phyloP scores from a whole-genome alignment of 2,797 vertebrate genomes.

The Setipinna tenuifilis region DNA sequence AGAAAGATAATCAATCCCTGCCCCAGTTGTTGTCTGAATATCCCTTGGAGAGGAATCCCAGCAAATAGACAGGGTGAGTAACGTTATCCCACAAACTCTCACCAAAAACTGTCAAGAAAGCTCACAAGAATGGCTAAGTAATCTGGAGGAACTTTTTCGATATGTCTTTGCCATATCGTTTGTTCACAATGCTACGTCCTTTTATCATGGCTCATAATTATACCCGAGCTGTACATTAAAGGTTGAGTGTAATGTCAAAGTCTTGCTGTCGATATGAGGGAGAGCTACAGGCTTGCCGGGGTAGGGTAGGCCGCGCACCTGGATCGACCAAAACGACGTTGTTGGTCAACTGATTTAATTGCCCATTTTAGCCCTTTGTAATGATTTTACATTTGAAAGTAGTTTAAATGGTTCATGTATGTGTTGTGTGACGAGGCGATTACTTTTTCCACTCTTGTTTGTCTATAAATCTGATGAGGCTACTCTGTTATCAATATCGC shows the following conservation, averaged over 20 bases:
- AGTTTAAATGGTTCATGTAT: background rate
- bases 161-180: background rate
- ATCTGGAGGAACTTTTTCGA: background rate
- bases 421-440: background rate
- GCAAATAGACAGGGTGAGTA: constrained; percentile 63
- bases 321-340: background rate
- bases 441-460: background rate
- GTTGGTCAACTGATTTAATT: background rate
- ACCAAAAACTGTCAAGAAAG: constrained; percentile 43
- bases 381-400: background rate
- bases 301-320: constrained; percentile 57
- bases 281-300: constrained; percentile 56
- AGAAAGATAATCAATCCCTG: constrained; percentile 53
- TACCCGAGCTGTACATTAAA: background rate
- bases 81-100: constrained; percentile 60
- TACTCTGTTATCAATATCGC: background rate
- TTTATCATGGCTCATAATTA: background rate
- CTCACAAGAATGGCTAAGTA: constrained; percentile 25
- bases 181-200: background rate
- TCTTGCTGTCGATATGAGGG: constrained; percentile 29
- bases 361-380: background rate
- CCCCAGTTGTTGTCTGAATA: constrained; percentile 61
- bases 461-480: background rate
- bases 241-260: constrained; percentile 14
- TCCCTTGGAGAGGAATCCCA: constrained; percentile 60